phyloP scores from a whole-genome alignment of 2,113 vertebrate genomes.

The Atlantisia rogersi region DNA sequence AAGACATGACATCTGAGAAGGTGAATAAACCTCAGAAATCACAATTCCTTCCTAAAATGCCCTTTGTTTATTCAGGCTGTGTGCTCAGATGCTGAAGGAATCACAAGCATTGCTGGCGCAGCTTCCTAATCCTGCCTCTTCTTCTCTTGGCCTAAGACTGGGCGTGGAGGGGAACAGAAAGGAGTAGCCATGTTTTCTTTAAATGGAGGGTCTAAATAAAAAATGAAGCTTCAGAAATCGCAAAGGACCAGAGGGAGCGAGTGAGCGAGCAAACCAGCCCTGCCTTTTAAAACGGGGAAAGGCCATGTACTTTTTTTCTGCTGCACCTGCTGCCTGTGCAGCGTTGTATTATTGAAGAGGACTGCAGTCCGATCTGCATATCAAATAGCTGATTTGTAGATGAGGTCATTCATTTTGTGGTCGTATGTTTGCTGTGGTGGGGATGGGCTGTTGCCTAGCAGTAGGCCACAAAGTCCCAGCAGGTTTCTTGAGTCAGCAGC shows the following conservation, averaged over 20 bases:
- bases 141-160: neutral
- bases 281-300: conserved; percentile 58
- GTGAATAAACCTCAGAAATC: neutral
- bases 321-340: conserved; percentile 79
- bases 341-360: conserved; percentile 65
- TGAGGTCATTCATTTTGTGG: conserved; percentile 79
- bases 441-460: conserved; percentile 79
- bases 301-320: conserved; percentile 52
- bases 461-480: conserved; percentile 74
- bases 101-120: neutral
- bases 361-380: conserved; percentile 77
- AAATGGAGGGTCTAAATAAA: conserved; percentile 59
- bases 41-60: neutral
- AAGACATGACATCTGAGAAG: neutral
- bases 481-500: conserved; percentile 77
- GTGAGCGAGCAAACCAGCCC: neutral
- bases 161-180: neutral
- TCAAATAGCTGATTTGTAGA: conserved; percentile 82
- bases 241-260: conserved; percentile 58
- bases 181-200: conserved; percentile 35
- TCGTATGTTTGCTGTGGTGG: conserved; percentile 71
- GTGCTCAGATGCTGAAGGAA: neutral
- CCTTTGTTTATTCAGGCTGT: neutral
- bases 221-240: conserved; percentile 64
- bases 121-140: conserved; percentile 7